These are phyloP conservation scores for Heliconius hortense DNA, from an alignment of 2,888 invertebrate genomes.

Conservation along the genomic window DNA sequence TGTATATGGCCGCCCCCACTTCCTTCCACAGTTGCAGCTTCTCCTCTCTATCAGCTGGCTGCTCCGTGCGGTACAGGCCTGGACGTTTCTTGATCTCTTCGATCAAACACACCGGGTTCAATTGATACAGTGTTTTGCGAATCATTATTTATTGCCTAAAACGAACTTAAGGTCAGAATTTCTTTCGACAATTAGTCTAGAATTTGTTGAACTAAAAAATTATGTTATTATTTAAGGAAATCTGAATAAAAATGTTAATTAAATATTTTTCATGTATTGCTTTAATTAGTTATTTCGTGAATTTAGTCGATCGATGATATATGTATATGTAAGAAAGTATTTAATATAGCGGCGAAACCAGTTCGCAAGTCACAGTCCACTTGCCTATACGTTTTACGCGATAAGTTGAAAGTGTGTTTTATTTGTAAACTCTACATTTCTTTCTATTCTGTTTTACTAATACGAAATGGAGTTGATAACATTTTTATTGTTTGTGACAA, in stretches of 20 bases:
- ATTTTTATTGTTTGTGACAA: not conserved
- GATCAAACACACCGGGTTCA: conserved; percentile 65
- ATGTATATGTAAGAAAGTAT: not conserved
- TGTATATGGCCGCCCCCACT: conserved; percentile 65
- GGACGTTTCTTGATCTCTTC: conserved; percentile 74
- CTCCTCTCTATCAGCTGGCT: conserved; percentile 76
- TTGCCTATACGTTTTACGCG: not conserved
- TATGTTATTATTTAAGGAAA: not conserved
- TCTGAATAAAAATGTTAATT: not conserved
- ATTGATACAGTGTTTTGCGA: conserved; percentile 44
- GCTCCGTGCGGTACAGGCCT: conserved; percentile 62
- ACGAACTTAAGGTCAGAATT: not conserved
- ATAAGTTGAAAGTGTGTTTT: not conserved
- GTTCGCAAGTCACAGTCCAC: conserved; percentile 1
- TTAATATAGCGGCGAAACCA: not conserved
- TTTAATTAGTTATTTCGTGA: not conserved
- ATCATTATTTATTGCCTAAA: conserved; percentile 33
- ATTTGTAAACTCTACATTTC: not conserved
- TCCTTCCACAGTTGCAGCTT: conserved; percentile 71
- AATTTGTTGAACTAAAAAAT: not conserved
- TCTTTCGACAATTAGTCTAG: not conserved
- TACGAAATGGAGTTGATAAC: not conserved
- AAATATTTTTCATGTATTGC: not conserved
- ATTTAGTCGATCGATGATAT: not conserved
- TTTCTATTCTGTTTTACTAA: not conserved